A percentile compares a stretch with the other conserved stretches of the same genome.
Conservation (phyloP, 2,113 vertebrate genomes). For the Podarcis cretensis region DNA sequence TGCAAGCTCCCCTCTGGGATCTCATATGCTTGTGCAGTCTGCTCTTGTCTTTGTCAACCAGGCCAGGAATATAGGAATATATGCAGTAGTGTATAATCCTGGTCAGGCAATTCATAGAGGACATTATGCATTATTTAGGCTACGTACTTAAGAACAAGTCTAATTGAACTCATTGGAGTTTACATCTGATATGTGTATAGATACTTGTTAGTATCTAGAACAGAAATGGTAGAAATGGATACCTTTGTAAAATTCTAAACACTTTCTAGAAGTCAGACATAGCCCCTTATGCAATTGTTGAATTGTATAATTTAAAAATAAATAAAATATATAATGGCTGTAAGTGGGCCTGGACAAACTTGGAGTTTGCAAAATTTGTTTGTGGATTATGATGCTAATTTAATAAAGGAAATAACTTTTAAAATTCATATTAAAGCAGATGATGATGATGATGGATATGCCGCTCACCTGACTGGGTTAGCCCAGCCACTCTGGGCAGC, state of each 20-base stretch:
- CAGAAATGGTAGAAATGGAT: background rate
- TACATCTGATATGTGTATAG: no score
- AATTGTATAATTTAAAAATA: background rate
- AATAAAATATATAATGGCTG: background rate
- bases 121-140: background rate
- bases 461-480: no score
- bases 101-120: background rate
- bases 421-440: slow-evolving; percentile 30
- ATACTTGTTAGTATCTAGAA: background rate
- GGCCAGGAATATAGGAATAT: background rate
- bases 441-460: background rate
- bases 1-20: no score
- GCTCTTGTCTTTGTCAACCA: no score
- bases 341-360: background rate
- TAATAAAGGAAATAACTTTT: slow-evolving; percentile 21
- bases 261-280: background rate
- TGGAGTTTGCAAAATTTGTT: slow-evolving; percentile 42
- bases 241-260: background rate
- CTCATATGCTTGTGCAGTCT: no score
- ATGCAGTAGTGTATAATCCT: background rate
- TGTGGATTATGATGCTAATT: slow-evolving; percentile 37
- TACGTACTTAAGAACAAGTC: no score
- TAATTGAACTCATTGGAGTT: no score
- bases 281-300: background rate
- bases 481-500: no score